Evolutionary conservation across 1,140 invertebrate species (phyloP).

Genomic region (Hyposmocoma kahamanoa): DNA sequence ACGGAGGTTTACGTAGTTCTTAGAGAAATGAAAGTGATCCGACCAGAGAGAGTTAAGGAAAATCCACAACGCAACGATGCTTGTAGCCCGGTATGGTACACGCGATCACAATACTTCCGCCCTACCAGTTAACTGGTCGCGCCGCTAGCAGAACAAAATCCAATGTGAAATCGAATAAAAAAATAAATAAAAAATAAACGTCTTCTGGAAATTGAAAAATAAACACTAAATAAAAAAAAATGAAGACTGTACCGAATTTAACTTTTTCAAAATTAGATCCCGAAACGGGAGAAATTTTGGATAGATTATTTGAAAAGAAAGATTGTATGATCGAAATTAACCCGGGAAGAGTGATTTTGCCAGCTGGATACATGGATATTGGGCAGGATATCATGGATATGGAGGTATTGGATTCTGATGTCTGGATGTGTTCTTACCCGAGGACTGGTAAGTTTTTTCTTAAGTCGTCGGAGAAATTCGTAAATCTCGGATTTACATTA

Average conservation of each 20-base stretch:
- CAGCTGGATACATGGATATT: conserved; percentile 79
- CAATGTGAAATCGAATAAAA: conserved; percentile 18
- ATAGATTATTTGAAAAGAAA: conserved; percentile 79
- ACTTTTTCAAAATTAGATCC: conserved; percentile 77
- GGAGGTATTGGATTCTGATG: conserved; percentile 80
- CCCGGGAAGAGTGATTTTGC: conserved; percentile 79
- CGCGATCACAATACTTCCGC: conserved; percentile 41
- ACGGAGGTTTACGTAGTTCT: conserved; percentile 5
- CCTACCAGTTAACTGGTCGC: not conserved
- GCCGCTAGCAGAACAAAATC: not conserved
- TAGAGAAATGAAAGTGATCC: conserved; percentile 34
- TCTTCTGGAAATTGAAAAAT: not conserved
- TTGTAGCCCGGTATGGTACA: conserved; percentile 20
- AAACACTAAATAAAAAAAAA: conserved; percentile 25
- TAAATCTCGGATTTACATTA: too few species aligned
- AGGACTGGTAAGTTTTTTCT: conserved; percentile 78
- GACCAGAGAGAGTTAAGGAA: conserved; percentile 40
- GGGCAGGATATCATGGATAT: conserved; percentile 80
- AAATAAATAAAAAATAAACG: conserved; percentile 5
- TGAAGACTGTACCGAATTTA: conserved; percentile 58
- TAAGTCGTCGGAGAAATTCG: too few species aligned
- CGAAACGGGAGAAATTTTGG: conserved; percentile 75
- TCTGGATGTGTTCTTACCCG: conserved; percentile 88
- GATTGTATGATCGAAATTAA: conserved; percentile 81
- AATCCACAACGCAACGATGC: too few species aligned